Evolutionary conservation across 2,113 vertebrate species (phyloP), one percentile per base, ranked within the genome.

Genomic region (Riparia riparia): DNA sequence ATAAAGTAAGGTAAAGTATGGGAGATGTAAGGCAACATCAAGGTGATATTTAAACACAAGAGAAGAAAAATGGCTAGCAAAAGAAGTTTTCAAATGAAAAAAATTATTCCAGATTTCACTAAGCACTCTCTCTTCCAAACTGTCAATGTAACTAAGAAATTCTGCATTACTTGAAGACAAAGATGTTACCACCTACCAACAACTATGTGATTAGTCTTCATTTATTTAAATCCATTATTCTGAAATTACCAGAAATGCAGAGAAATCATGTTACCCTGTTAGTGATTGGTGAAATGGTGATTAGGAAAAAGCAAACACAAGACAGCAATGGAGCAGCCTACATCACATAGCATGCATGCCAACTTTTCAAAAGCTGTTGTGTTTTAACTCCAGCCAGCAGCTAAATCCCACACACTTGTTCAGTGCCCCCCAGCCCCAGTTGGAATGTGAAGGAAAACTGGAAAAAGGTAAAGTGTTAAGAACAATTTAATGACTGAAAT

Each of bases 281-380:
- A 74, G 31, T 19, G 37, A 53, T 15, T 73, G 58, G 17, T 77
- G 60, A 89, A 93, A 94, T 2, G 12, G 29, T 31, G 12, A 44
- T 34, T 51, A 31, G 29, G 58, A 57, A 53, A 66, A 68, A 19
- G 3, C 34, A 74, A 81, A 24, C 53, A 50, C 25, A 32, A 69
- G 69, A 37, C 63, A 81, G 82, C 64, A 82, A 69, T 4, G 8
- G 44, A 80, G 47, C 86, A 76, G 34, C 54, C 70, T 42, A 31
- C 50, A 60, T 24, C 32, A 47, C 34, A 29, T 6, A 49, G 28
- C 42, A 15, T 14, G 47, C 91, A 97, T 96, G 96, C 77, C 80
- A 17, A 97, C 91, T 86, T 82, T 95, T 96, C 96, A 61, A 24
- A 74, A 69, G 18, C 71, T 92, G 84, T 92, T 81, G 17, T 24